phyloP scores from a whole-genome alignment of 2,888 invertebrate genomes.

The Mermis nigrescens region DNA sequence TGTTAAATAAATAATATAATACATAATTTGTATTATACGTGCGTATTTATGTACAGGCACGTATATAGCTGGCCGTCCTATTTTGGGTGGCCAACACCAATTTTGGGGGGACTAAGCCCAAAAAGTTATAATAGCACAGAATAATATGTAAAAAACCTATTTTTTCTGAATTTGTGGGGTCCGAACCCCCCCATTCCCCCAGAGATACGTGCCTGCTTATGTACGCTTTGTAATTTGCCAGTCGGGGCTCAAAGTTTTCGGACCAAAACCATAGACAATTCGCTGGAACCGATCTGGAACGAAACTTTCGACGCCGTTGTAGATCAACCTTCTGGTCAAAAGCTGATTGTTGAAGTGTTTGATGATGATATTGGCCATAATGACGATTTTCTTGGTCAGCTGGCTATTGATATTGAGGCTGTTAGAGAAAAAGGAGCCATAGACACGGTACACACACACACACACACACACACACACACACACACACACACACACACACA shows the following conservation, averaged over 20 bases:
- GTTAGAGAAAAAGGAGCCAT: slow-evolving; percentile 50
- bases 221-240: slow-evolving; percentile 37
- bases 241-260: slow-evolving; percentile 82
- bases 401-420: slow-evolving; percentile 32
- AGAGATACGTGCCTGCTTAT: neutral
- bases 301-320: slow-evolving; percentile 64
- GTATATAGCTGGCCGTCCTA: too few relatives aligned
- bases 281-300: slow-evolving; percentile 88
- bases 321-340: slow-evolving; percentile 21
- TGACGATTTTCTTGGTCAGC: slow-evolving; percentile 66
- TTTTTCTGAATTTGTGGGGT: neutral
- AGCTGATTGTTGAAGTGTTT: slow-evolving; percentile 51
- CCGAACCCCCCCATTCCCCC: too few relatives aligned
- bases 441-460: too few relatives aligned
- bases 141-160: neutral
- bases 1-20: too few relatives aligned
- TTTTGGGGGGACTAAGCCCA: neutral
- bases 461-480: too few relatives aligned
- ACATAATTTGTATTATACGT: too few relatives aligned
- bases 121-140: too few relatives aligned
- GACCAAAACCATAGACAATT: slow-evolving; percentile 79
- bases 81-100: too few relatives aligned
- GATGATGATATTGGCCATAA: slow-evolving; percentile 78
- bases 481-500: too few relatives aligned
- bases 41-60: too few relatives aligned